Evolutionary conservation across 2,888 invertebrate genomes (phyloP).

Genomic region (Lypha dubia): DNA sequence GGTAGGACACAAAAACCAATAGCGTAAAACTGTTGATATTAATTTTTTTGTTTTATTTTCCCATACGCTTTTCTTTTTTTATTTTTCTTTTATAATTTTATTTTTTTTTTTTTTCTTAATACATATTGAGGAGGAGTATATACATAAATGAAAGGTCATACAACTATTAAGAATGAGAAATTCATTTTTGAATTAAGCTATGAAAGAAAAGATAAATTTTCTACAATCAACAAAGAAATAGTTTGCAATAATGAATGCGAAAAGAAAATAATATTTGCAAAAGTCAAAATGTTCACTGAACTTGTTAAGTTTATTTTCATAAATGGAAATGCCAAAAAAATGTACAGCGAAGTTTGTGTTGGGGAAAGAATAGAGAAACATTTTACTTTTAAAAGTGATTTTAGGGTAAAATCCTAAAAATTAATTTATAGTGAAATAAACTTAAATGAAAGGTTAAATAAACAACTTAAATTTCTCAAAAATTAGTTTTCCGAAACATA

Average conservation of each 20-base stretch:
- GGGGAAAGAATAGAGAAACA: neutral
- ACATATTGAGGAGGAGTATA: constrained; percentile 43
- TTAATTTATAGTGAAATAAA: too few relatives aligned
- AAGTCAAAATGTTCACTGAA: constrained; percentile 59
- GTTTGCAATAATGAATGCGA: constrained; percentile 38
- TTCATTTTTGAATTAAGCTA: constrained; percentile 25
- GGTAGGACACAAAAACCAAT: constrained; percentile 68
- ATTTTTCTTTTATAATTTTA: constrained; percentile 3
- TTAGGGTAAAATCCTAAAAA: neutral
- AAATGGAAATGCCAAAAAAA: constrained; percentile 6
- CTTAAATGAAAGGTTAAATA: too few relatives aligned
- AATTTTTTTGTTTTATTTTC: too few relatives aligned
- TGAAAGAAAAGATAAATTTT: constrained; percentile 24
- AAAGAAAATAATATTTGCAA: constrained; percentile 43
- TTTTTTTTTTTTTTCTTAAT: constrained; percentile 19
- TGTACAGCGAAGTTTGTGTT: neutral
- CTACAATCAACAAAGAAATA: constrained; percentile 35
- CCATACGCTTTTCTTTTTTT: neutral
- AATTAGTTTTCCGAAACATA: too few relatives aligned
- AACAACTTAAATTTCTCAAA: too few relatives aligned
- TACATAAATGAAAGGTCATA: constrained; percentile 54
- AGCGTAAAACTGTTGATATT: constrained; percentile 60
- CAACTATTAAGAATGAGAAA: constrained; percentile 56
- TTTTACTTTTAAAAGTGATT: neutral
- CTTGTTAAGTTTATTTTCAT: constrained; percentile 16